These are phyloP conservation scores for Galaxias olidus DNA, from an alignment of 2,797 vertebrate species.

Conservation along the genomic window DNA sequence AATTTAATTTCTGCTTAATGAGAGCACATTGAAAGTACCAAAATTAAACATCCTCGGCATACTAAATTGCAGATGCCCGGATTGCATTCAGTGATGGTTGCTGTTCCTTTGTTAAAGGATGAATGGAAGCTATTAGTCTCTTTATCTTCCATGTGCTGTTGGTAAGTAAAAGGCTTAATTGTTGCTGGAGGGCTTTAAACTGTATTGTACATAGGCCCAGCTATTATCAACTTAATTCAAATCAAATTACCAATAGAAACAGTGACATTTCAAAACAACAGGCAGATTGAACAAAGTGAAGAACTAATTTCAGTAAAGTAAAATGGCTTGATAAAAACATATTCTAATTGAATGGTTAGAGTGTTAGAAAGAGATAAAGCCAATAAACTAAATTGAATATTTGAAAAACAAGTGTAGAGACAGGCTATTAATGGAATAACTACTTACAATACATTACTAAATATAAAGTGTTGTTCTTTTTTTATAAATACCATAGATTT, in stretches of 20 bases:
- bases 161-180: constrained; percentile 69
- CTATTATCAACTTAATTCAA: constrained; percentile 78
- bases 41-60: constrained; percentile 80
- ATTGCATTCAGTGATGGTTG: constrained; percentile 84
- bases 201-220: constrained; percentile 72
- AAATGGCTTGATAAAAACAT: constrained; percentile 44
- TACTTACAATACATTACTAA: too few species aligned
- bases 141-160: constrained; percentile 77
- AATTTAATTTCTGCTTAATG: constrained; percentile 88
- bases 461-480: too few species aligned
- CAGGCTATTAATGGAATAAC: too few species aligned
- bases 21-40: constrained; percentile 79
- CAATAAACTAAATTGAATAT: neutral
- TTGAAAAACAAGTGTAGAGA: neutral
- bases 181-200: constrained; percentile 74
- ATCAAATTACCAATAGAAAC: constrained; percentile 78
- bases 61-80: constrained; percentile 79
- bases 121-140: constrained; percentile 86
- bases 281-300: constrained; percentile 45
- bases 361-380: too few species aligned
- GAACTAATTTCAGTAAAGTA: constrained; percentile 11
- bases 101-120: constrained; percentile 75
- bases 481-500: too few species aligned
- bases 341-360: constrained; percentile 20
- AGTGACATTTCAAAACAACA: constrained; percentile 71